These are phyloP conservation scores for Troglohyphantes excavatus DNA, from an alignment of 2,888 invertebrate genomes.

Conservation along the genomic window DNA sequence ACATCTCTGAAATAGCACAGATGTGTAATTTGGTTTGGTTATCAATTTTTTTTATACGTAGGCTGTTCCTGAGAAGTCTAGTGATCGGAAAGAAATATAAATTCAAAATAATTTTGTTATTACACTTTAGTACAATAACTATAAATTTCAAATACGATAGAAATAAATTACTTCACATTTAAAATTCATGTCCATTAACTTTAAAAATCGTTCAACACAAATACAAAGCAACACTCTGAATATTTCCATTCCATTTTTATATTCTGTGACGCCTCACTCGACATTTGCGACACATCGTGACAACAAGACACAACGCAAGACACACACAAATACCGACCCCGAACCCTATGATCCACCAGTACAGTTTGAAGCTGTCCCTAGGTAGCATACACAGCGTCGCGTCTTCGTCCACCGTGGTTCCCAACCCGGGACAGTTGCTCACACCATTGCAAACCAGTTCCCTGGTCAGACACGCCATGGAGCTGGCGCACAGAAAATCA, in stretches of 20 bases:
- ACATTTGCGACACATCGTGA: constrained; percentile 72
- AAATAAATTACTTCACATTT: background rate
- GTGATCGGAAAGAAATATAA: too few relatives aligned
- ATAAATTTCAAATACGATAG: background rate
- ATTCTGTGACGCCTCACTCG: constrained; percentile 72
- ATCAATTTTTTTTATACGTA: too few relatives aligned
- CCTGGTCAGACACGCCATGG: constrained; percentile 92
- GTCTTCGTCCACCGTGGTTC: constrained; percentile 80
- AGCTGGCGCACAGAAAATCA: constrained; percentile 91
- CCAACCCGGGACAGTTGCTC: constrained; percentile 87
- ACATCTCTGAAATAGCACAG: too few relatives aligned
- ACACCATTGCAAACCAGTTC: constrained; percentile 93
- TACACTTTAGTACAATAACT: too few relatives aligned
- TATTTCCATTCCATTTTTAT: constrained; percentile 20
- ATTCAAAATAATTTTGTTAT: too few relatives aligned
- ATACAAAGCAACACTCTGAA: background rate
- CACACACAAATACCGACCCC: constrained; percentile 73
- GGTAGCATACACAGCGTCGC: constrained; percentile 57
- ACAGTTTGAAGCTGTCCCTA: constrained; percentile 68
- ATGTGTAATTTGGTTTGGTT: too few relatives aligned
- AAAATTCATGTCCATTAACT: background rate
- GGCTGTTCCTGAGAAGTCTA: too few relatives aligned
- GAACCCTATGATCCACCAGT: constrained; percentile 78
- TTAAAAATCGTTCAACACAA: background rate
- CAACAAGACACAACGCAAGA: constrained; percentile 65